Conservation (phyloP, 2,797 vertebrate species). For the Lates japonicus region DNA sequence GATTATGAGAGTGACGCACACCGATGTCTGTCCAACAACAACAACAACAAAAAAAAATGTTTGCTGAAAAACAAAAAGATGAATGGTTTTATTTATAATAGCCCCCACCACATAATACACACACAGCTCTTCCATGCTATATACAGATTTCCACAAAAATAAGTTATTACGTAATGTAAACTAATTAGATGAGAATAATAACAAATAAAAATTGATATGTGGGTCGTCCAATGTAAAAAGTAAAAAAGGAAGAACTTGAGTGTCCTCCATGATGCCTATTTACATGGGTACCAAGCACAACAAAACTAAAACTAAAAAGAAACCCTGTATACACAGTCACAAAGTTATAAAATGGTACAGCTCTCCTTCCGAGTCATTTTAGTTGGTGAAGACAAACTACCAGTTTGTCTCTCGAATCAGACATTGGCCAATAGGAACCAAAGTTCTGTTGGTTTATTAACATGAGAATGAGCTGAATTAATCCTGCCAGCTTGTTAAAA, state of each 20-base stretch:
- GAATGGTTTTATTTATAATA: constrained; percentile 68
- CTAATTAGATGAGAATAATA: constrained; percentile 58
- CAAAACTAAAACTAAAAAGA: not conserved
- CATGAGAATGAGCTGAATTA: not conserved
- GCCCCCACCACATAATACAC: constrained; percentile 55
- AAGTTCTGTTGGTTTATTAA: not conserved
- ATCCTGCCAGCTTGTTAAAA: too few relatives aligned
- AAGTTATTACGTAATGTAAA: constrained; percentile 59
- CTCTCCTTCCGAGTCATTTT: not conserved
- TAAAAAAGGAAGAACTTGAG: constrained; percentile 16
- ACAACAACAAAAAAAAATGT: not conserved
- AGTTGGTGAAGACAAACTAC: not conserved
- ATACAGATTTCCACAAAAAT: constrained; percentile 45
- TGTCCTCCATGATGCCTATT: constrained; percentile 31
- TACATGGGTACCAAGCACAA: not conserved
- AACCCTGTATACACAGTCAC: not conserved
- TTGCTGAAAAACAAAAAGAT: constrained; percentile 25
- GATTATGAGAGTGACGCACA: constrained; percentile 11
- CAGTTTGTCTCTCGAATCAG: too few relatives aligned
- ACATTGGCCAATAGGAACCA: not conserved
- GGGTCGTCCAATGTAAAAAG: constrained; percentile 43
- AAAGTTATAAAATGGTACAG: not conserved
- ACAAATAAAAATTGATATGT: constrained; percentile 58
- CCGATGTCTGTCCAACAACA: constrained; percentile 9
- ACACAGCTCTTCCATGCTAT: constrained; percentile 38